A percentile compares a stretch with the other conserved stretches of the same genome.
phyloP scores from a whole-genome alignment of 2,888 invertebrate genomes.

The Plagiodera versicolora region DNA sequence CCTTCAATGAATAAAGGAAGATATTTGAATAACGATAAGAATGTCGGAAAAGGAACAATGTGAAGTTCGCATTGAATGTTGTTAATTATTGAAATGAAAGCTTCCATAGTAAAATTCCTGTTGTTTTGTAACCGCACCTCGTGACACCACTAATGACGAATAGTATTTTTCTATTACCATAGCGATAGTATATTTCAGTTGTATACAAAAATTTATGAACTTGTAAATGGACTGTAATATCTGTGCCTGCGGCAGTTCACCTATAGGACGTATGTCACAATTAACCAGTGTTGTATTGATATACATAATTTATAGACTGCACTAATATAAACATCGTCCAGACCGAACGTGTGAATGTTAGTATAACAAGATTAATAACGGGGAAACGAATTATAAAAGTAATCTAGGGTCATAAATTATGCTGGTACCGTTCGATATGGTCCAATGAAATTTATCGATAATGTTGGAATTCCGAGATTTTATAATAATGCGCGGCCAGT shows the following conservation, averaged over 20 bases:
- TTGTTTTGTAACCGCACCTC: neutral
- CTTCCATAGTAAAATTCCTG: too few relatives aligned
- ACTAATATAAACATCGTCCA: constrained; percentile 39
- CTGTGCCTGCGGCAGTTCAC: constrained; percentile 32
- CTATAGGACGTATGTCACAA: constrained; percentile 44
- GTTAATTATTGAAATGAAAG: too few relatives aligned
- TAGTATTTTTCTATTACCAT: constrained; percentile 10
- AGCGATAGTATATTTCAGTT: constrained; percentile 13
- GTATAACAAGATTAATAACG: constrained; percentile 28
- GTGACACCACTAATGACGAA: neutral
- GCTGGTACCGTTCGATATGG: constrained; percentile 10
- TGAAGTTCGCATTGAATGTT: too few relatives aligned
- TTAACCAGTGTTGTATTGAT: constrained; percentile 46
- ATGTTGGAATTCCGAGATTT: neutral
- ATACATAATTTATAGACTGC: constrained; percentile 41
- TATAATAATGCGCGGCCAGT: neutral
- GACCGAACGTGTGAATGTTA: constrained; percentile 23
- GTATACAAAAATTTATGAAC: constrained; percentile 29
- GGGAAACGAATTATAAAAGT: constrained; percentile 23
- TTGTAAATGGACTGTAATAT: constrained; percentile 43
- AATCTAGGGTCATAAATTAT: constrained; percentile 19
- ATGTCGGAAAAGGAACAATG: too few relatives aligned
- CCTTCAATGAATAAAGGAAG: too few relatives aligned
- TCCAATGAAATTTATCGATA: constrained; percentile 21
- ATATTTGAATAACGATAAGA: neutral